Evolutionary conservation across 2,888 invertebrate species (phyloP), one percentile per base, ranked within the genome.

Genomic region (Melanostoma mellinum): DNA sequence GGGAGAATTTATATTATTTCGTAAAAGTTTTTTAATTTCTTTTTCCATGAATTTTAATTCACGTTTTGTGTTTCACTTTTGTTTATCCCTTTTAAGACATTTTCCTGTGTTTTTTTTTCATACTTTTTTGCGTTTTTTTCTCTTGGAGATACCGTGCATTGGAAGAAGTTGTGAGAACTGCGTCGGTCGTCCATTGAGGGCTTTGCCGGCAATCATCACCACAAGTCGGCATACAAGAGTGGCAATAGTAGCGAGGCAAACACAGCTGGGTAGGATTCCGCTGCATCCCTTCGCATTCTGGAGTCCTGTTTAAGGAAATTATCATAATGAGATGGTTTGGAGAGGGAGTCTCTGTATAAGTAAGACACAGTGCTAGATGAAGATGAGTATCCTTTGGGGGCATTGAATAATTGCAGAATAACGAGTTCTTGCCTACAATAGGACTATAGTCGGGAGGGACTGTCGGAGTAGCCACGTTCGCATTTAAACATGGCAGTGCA

Each of bases 11-110:
- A 84, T 71, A 20, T 78, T 74, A 56, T 63, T 50, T 63, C 53
- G 33, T 35, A 35, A 84, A 84, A 84, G 79, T 84, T 84, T 84
- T 84, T 84, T 79, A 84, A 84, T 84, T 84, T 84, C 79, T 84
- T 84, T 79, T 84, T 50, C 67, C 74, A 84, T 84, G 84, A 84
- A 84, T 84, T 84, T 79, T 79, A 84, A 84, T 79, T 84, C 74
- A 53, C 73, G 10, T 46, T 73, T 63, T 65, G 35, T 50, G 20
- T 69, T 50, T 73, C 56, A 20, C 52, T 61, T 55, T 42, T 75
- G 65, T 80, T 75, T 80, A 77, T 76, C 67, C 71, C 44, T 71
- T 74, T 67, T 40, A 44, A 63, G 50, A 20, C 44, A 48, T 58
- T 63, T 53, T 61, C 6, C 58, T 58, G 38, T 3, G 5, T 4